Evolutionary conservation across 2,113 vertebrate species (phyloP).

Genomic region (Furnarius figulus): DNA sequence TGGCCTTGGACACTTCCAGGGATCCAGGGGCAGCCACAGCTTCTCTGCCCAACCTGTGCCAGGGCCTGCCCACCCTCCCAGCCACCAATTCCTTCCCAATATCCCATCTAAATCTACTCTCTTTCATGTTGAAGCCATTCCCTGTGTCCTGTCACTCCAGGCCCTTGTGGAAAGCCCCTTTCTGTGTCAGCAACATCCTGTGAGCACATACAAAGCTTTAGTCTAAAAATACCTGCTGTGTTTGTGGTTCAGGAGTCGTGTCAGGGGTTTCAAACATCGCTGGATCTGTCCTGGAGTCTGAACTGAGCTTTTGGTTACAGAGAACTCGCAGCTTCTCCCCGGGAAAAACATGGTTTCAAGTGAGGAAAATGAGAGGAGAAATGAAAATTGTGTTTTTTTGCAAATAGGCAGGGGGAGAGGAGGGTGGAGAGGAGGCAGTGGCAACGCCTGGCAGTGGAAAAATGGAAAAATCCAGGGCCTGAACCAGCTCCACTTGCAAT

Average conservation of each 20-base stretch:
- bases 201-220: accelerated
- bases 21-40: neutral
- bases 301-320: neutral
- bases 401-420: no score
- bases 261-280: neutral
- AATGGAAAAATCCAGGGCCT: neutral
- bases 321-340: accelerated
- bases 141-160: neutral
- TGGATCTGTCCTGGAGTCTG: no score
- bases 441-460: neutral
- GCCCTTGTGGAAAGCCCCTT: neutral
- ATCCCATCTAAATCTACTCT: neutral
- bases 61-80: neutral
- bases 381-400: neutral
- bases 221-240: neutral
- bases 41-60: neutral
- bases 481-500: neutral
- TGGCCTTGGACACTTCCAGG: neutral
- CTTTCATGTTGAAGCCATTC: neutral
- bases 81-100: neutral
- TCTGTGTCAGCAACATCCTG: accelerated
- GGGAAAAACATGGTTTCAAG: neutral
- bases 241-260: accelerated
- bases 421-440: neutral
- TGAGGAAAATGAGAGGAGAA: neutral